Percentiles rank a stretch among this genome's conserved stretches.
phyloP scores from a whole-genome alignment of 2,797 vertebrate species.

The Silurus lanzhouensis region DNA sequence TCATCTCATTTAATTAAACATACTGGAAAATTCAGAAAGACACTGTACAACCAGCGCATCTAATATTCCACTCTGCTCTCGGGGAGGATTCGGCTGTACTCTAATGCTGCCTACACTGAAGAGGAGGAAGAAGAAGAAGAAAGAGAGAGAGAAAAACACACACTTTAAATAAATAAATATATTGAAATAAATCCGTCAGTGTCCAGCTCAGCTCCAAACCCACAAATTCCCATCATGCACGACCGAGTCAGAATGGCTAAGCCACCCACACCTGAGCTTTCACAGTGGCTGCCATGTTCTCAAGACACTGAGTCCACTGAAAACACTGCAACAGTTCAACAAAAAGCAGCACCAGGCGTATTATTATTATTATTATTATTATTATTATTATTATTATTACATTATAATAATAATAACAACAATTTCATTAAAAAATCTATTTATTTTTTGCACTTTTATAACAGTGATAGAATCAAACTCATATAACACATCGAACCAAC shows the following conservation, averaged over 20 bases:
- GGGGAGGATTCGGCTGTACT: neutral
- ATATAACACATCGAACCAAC: too few relatives aligned
- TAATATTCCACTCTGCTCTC: neutral
- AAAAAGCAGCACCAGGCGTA: neutral
- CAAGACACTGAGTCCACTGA: neutral
- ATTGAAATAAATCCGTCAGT: slow-evolving; percentile 8
- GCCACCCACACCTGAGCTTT: slow-evolving; percentile 43
- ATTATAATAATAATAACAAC: too few relatives aligned
- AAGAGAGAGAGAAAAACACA: too few relatives aligned
- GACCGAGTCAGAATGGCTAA: slow-evolving; percentile 11
- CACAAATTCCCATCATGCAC: slow-evolving; percentile 20
- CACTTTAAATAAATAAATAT: neutral
- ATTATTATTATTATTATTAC: too few relatives aligned
- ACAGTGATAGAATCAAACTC: neutral
- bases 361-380: too few relatives aligned
- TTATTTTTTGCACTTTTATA: neutral
- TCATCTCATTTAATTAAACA: neutral
- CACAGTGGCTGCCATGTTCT: neutral
- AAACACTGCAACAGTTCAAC: slow-evolving; percentile 21
- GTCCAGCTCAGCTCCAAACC: slow-evolving; percentile 1
- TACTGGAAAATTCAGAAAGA: neutral
- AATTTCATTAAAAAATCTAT: too few relatives aligned
- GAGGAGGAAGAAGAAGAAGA: neutral
- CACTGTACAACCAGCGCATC: neutral
- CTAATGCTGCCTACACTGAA: neutral